Evolutionary conservation across 2,888 invertebrate genomes (phyloP), one percentile per base, ranked within the genome.

Genomic region (Conistra vaccinii): DNA sequence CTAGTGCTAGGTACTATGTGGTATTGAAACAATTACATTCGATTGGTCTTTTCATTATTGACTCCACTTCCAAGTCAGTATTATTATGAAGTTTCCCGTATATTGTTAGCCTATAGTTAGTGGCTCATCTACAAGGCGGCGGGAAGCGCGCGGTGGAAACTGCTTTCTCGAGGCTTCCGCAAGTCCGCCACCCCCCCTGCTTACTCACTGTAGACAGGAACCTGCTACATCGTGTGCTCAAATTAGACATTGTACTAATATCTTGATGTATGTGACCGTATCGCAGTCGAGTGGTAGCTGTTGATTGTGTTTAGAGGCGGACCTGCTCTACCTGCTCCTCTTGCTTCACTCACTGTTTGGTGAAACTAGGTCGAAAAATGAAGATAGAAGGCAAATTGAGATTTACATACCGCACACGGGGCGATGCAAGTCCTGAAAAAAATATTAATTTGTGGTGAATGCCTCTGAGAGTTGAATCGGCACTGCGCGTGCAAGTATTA

Each of bases 81-180:
- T 70, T 23, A 1, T 32, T 45, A 10, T 42, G 14, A 42, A 10
- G 20, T 42, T 12, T 29, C 32, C 63, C 45, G 10, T 17, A 23
- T 14, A 14, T 68, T 23, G 39, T 23, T 51, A 7, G 5, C 32
- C 12, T 23, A 14, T n/a, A 17, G 51, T 42, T 42, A 9, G 10
- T n/a, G 20, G 39, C 23, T 29, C 29, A 39, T 12, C 35, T 23
- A 7, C 23, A 23, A 3, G 12, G 14, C 17, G 17, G 63, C 45
- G 53, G 53, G 53, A 63, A 55, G 26, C 58, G 29, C 39, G 32
- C 26, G 32, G n/a, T 26, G 76, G 67, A 75, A 63, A 57, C 57
- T 35, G 42, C 81, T 69, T 66, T 74, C 75, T 53, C 32, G 29
- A 58, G 2, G 26, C 39, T 45, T 63, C 63, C 39, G 68, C 23